phyloP scores from a whole-genome alignment of 2,113 vertebrate genomes.

The Phainopepla nitens region DNA sequence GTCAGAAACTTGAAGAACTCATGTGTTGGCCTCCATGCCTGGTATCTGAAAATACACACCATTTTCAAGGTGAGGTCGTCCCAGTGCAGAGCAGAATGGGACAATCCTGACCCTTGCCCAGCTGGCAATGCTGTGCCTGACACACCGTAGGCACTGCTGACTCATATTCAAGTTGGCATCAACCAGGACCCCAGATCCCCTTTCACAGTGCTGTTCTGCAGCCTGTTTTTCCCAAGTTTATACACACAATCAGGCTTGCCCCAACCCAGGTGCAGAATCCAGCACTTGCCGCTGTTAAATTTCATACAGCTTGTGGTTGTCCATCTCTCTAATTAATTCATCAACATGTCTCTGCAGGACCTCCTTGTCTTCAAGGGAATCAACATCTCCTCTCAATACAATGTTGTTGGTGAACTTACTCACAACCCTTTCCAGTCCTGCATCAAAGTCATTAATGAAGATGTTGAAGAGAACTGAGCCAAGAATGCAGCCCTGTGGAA shows the following conservation, averaged over 20 bases:
- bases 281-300: background rate
- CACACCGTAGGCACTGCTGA: background rate
- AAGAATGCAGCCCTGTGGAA: background rate
- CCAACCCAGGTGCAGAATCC: background rate
- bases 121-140: background rate
- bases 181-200: background rate
- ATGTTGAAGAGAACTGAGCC: background rate
- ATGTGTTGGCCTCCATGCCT: accelerated
- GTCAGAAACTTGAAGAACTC: background rate
- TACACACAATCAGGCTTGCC: background rate
- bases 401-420: accelerated
- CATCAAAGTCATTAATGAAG: background rate
- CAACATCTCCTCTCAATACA: background rate
- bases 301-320: background rate
- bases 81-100: background rate
- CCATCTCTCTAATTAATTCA: background rate
- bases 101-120: accelerated
- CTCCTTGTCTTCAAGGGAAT: background rate
- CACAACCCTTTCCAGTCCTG: background rate
- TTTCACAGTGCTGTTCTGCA: background rate
- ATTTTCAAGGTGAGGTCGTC: background rate
- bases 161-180: background rate
- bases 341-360: background rate
- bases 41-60: background rate
- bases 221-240: background rate